Evolutionary conservation across 2,888 invertebrate species (phyloP).

Genomic region (Brassicogethes aeneus): DNA sequence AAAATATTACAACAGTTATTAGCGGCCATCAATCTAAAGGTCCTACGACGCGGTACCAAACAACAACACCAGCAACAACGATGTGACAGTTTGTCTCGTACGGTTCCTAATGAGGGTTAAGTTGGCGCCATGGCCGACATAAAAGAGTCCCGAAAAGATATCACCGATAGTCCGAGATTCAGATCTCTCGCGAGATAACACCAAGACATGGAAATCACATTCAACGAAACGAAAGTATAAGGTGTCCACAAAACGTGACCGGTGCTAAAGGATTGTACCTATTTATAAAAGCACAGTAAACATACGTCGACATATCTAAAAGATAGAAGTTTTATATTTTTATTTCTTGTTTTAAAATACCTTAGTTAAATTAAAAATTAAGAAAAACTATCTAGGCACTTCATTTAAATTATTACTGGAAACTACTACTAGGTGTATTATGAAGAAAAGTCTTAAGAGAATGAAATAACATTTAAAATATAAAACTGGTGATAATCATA

Average conservation of each 20-base stretch:
- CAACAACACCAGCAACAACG: slow-evolving; percentile 11
- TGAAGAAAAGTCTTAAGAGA: no score
- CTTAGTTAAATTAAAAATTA: no score
- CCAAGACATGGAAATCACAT: slow-evolving; percentile 38
- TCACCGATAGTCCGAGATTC: slow-evolving; percentile 38
- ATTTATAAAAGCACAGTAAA: no score
- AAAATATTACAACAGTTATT: slow-evolving; percentile 12
- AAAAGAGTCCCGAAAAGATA: slow-evolving; percentile 32
- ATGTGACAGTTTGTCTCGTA: slow-evolving; percentile 21
- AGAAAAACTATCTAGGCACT: no score
- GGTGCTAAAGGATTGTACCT: slow-evolving; percentile 28
- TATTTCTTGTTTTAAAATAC: no score
- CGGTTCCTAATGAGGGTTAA: slow-evolving; percentile 33
- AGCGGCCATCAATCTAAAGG: slow-evolving; percentile 18
- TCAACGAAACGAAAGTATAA: slow-evolving; percentile 31
- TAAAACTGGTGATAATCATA: no score
- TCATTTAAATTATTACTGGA: no score
- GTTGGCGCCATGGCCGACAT: slow-evolving; percentile 39
- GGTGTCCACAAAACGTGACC: slow-evolving; percentile 27
- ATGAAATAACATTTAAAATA: no score
- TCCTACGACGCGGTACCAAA: background rate
- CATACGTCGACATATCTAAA: no score
- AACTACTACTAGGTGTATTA: no score
- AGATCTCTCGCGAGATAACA: slow-evolving; percentile 39
- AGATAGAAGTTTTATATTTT: no score